A percentile compares a stretch with the other conserved stretches of the same genome.
Conservation (phyloP, 2,888 invertebrate species). For the Heliconius ethilla region DNA sequence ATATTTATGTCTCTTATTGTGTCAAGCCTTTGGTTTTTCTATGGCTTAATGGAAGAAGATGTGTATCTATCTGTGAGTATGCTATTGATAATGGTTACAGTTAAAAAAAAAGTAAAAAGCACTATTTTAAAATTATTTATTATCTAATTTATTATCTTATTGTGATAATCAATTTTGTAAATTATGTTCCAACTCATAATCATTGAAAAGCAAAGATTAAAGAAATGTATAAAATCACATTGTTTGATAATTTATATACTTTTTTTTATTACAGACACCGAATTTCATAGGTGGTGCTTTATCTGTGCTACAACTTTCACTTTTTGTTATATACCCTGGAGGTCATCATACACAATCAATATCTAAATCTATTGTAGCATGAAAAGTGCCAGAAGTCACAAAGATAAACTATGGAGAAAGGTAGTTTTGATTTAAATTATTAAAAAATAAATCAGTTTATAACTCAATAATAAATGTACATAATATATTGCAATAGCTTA, state of each 20-base stretch:
- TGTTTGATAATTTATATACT: not conserved
- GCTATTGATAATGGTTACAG: conserved; percentile 17
- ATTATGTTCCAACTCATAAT: not conserved
- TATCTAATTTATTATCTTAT: too few relatives aligned
- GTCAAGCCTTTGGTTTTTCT: conserved; percentile 91
- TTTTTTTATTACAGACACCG: conserved; percentile 84
- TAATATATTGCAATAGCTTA: not conserved
- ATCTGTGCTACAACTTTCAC: conserved; percentile 87
- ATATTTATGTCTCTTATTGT: conserved; percentile 92
- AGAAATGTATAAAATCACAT: not conserved
- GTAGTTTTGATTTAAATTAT: not conserved
- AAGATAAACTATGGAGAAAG: not conserved
- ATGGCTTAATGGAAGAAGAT: conserved; percentile 90
- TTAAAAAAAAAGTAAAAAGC: not conserved
- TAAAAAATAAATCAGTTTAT: too few relatives aligned
- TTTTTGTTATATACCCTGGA: conserved; percentile 88
- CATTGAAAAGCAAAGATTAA: not conserved
- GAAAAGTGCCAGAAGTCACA: conserved; percentile 14
- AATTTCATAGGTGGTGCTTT: conserved; percentile 90
- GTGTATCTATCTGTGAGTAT: conserved; percentile 87
- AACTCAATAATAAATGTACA: too few relatives aligned
- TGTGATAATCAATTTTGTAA: not conserved
- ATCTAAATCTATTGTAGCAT: conserved; percentile 45
- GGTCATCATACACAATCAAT: conserved; percentile 51
- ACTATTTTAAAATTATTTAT: not conserved